Conservation (phyloP, 2,797 vertebrate genomes). For the Ispidina picta region DNA sequence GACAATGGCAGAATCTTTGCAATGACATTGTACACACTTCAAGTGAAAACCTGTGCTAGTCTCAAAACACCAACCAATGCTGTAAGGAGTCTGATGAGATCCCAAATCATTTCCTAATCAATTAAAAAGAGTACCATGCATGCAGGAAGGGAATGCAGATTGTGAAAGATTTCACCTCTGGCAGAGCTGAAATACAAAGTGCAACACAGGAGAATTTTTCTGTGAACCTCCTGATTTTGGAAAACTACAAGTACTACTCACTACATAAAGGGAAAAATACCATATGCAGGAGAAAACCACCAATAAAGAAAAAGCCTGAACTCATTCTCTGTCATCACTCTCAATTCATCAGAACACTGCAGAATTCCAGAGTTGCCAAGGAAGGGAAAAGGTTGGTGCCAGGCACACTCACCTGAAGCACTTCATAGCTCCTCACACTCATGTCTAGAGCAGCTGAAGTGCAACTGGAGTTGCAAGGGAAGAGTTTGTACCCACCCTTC, state of each 20-base stretch:
- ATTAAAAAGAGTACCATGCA: not conserved
- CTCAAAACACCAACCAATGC: not conserved
- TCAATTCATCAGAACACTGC: accelerated
- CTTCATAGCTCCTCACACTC: not conserved
- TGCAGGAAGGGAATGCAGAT: not conserved
- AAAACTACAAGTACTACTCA: not conserved
- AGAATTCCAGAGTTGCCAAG: not conserved
- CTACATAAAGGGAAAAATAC: not conserved
- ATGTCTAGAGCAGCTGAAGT: not conserved
- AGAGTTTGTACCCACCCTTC: not conserved
- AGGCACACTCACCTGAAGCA: not conserved
- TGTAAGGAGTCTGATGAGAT: not conserved
- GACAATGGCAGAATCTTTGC: not conserved
- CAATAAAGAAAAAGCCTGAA: not conserved
- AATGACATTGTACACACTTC: not conserved
- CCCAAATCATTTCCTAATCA: not conserved
- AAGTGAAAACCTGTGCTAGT: not conserved
- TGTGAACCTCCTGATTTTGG: not conserved
- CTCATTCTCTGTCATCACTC: not conserved
- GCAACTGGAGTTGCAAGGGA: not conserved
- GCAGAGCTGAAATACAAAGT: not conserved
- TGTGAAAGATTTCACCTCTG: not conserved
- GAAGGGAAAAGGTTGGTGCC: not conserved
- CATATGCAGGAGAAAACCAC: not conserved
- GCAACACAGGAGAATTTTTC: not conserved